Conservation (phyloP, 1,140 invertebrate species). For the Drosophila orosa region DNA sequence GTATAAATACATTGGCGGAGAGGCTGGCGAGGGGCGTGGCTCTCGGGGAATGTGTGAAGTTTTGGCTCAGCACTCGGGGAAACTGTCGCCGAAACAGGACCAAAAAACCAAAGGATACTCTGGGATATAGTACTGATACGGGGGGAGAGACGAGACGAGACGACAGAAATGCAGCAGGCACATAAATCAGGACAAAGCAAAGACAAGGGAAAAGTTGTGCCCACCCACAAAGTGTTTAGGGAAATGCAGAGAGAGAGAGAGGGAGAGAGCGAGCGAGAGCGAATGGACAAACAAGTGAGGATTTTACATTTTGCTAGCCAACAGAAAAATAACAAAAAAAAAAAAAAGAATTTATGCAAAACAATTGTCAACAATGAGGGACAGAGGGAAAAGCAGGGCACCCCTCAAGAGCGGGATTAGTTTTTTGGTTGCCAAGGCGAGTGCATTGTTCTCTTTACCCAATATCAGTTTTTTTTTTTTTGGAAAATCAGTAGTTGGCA, state of each 20-base stretch:
- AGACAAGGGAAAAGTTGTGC: slow-evolving; percentile 49
- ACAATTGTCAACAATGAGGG: slow-evolving; percentile 63
- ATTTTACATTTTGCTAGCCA: slow-evolving; percentile 63
- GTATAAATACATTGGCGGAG: slow-evolving; percentile 31
- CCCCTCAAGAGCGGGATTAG: slow-evolving; percentile 15
- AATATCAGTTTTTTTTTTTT: slow-evolving; percentile 4
- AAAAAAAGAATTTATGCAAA: slow-evolving; percentile 64
- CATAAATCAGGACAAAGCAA: slow-evolving; percentile 74
- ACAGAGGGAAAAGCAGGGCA: not conserved
- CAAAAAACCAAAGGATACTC: slow-evolving; percentile 19
- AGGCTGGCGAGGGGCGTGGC: not conserved
- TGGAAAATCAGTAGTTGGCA: slow-evolving; percentile 18
- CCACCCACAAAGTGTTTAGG: slow-evolving; percentile 39
- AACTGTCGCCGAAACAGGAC: slow-evolving; percentile 28
- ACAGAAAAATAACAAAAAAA: not conserved
- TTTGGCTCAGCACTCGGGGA: slow-evolving; percentile 24
- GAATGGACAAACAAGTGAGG: slow-evolving; percentile 57
- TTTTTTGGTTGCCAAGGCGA: slow-evolving; percentile 16
- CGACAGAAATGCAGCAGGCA: slow-evolving; percentile 61
- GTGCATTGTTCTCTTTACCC: slow-evolving; percentile 41
- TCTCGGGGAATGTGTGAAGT: slow-evolving; percentile 15
- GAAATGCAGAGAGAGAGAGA: slow-evolving; percentile 11
- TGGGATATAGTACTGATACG: slow-evolving; percentile 21
- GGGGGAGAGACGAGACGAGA: too few species aligned
- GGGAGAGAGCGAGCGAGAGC: slow-evolving; percentile 5